These are phyloP conservation scores for Hirudo medicinalis DNA, from an alignment of 1,140 invertebrate species.

Conservation along the genomic window DNA sequence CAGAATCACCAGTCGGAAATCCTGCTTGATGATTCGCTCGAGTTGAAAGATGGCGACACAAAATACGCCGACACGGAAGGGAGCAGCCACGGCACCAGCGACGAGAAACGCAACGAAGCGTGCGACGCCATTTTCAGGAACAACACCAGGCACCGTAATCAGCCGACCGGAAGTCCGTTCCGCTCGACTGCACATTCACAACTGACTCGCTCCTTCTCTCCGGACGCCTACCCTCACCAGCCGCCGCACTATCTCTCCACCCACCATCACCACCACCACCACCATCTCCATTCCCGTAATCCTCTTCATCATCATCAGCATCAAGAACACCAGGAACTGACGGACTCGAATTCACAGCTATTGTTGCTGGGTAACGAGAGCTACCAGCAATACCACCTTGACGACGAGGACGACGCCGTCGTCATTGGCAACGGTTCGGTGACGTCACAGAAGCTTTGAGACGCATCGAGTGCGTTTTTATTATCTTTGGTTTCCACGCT, in stretches of 20 bases:
- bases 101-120: too few species aligned
- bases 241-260: background rate
- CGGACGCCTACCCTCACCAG: background rate
- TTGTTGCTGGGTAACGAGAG: background rate
- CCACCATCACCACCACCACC: background rate
- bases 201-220: background rate
- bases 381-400: slow-evolving; percentile 11
- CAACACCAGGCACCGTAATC: too few species aligned
- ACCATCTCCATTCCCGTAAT: background rate
- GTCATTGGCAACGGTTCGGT: slow-evolving; percentile 4
- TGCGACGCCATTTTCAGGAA: too few species aligned
- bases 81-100: too few species aligned
- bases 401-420: slow-evolving; percentile 5
- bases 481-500: background rate
- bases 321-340: background rate
- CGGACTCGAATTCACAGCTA: background rate
- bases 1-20: too few species aligned
- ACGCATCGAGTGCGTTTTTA: background rate
- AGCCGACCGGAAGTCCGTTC: background rate
- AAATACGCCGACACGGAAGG: too few species aligned
- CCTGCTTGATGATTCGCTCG: too few species aligned
- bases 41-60: too few species aligned
- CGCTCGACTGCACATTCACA: background rate
- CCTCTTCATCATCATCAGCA: background rate
- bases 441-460: background rate